Evolutionary conservation across 2,797 vertebrate genomes (phyloP).

Genomic region (Martes flavigula): DNA sequence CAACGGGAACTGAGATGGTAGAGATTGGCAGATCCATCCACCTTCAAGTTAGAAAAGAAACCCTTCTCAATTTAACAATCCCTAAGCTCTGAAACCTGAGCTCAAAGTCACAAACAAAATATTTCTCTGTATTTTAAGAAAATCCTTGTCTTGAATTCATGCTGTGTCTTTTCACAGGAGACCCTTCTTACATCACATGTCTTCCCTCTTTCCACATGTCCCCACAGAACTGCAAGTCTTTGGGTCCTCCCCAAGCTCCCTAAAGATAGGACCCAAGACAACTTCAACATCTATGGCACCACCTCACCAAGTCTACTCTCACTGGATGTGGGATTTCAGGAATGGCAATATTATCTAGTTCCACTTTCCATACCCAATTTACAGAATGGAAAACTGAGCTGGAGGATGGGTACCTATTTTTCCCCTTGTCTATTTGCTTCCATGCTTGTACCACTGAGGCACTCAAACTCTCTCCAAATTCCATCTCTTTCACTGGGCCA

Average conservation of each 20-base stretch:
- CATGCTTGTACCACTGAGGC: not conserved
- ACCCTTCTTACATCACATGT: not conserved
- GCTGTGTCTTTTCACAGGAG: not conserved
- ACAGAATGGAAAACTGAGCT: not conserved
- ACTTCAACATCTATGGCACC: not conserved
- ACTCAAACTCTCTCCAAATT: not conserved
- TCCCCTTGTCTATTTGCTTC: not conserved
- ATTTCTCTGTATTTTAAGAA: not conserved
- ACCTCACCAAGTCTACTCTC: not conserved
- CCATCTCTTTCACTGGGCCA: not conserved
- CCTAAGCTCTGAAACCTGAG: not conserved
- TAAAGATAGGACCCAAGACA: not conserved
- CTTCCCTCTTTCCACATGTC: not conserved
- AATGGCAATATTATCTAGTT: not conserved
- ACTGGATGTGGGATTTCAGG: not conserved
- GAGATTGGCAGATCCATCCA: not conserved
- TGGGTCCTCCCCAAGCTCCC: not conserved
- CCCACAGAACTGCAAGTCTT: not conserved
- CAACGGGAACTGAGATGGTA: too few species aligned
- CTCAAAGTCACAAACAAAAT: not conserved
- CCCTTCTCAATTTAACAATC: not conserved
- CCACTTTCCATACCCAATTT: not conserved
- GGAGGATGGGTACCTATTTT: not conserved
- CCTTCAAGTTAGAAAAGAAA: not conserved
- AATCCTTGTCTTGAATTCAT: not conserved